These are phyloP conservation scores for Tapirus indicus DNA, from an alignment of 2,797 vertebrate genomes.

Conservation along the genomic window DNA sequence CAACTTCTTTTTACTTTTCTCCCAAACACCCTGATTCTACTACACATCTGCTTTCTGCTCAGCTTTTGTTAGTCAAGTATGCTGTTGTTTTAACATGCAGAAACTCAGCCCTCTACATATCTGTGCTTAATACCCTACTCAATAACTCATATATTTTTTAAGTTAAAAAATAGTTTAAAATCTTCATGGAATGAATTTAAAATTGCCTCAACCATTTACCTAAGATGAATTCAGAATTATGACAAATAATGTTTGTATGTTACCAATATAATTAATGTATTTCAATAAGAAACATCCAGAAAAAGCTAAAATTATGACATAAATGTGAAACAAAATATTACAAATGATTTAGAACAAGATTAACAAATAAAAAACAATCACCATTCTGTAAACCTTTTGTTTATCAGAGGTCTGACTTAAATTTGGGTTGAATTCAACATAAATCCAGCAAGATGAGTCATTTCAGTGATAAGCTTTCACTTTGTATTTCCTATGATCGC, in stretches of 20 bases:
- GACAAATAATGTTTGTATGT: not conserved
- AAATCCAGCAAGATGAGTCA: constrained; percentile 80
- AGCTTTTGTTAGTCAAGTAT: fast-evolving
- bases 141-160: not conserved
- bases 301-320: constrained; percentile 8
- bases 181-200: not conserved
- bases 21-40: not conserved
- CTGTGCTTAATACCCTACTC: fast-evolving
- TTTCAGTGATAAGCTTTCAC: constrained; percentile 84
- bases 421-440: constrained; percentile 88
- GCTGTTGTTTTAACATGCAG: fast-evolving
- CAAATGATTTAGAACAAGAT: constrained; percentile 73
- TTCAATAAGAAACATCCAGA: constrained; percentile 53
- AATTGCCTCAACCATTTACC: not conserved
- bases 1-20: not conserved
- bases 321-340: constrained; percentile 8
- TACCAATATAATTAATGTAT: not conserved
- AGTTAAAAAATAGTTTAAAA: too few species aligned
- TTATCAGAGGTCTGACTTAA: constrained; percentile 86
- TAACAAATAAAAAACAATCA: constrained; percentile 83
- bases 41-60: fast-evolving
- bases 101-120: fast-evolving
- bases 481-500: constrained; percentile 86
- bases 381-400: constrained; percentile 79
- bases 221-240: not conserved